phyloP scores from a whole-genome alignment of 2,113 vertebrate genomes.

The Etia nguti region DNA sequence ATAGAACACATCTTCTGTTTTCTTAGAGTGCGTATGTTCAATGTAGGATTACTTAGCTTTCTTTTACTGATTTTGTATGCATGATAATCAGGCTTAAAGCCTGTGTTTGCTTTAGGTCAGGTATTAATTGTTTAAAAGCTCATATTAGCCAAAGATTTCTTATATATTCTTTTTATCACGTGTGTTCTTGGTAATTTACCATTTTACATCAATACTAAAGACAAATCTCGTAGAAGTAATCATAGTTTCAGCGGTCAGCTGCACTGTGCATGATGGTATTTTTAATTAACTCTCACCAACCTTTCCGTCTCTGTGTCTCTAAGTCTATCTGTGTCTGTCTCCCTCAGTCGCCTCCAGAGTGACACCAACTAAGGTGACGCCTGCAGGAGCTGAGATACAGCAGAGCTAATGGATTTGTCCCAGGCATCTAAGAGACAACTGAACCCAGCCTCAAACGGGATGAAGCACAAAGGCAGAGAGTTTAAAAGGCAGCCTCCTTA shows the following conservation, averaged over 20 bases:
- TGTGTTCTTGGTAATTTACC: not conserved
- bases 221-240: not conserved
- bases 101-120: not conserved
- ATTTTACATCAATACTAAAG: not conserved
- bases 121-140: not conserved
- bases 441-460: conserved; percentile 39
- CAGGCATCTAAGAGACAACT: conserved; percentile 55
- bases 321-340: conserved; percentile 27
- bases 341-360: conserved; percentile 16
- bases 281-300: not conserved
- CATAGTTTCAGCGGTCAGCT: not conserved
- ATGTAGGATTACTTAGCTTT: not conserved
- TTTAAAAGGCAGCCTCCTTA: conserved; percentile 53
- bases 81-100: not conserved
- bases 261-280: not conserved
- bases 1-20: not conserved
- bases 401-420: conserved; percentile 70
- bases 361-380: conserved; percentile 45
- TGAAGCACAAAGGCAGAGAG: conserved; percentile 51
- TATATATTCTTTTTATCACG: not conserved
- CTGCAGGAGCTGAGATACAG: conserved; percentile 57
- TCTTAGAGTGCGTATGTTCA: not conserved
- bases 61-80: not conserved
- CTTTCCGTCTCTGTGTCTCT: not conserved
- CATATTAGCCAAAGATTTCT: not conserved